A percentile compares a stretch with the other conserved stretches of the same genome.
These are phyloP conservation scores for Poeciliopsis presidionis DNA, from an alignment of 2,797 vertebrate genomes.

Conservation along the genomic window DNA sequence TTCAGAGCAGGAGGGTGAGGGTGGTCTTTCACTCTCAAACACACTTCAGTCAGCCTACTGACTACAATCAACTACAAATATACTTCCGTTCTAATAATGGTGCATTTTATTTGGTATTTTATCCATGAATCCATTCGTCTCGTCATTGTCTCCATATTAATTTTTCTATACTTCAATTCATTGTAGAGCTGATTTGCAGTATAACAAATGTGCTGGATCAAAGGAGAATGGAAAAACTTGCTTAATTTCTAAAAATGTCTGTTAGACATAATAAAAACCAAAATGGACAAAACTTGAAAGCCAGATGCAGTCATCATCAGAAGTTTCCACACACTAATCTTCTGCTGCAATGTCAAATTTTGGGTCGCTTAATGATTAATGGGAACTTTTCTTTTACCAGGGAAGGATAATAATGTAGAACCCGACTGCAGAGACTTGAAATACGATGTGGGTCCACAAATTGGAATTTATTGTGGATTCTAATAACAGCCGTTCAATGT, in stretches of 20 bases:
- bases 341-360: not conserved
- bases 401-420: not conserved
- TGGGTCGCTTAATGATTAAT: not conserved
- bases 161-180: not conserved
- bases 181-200: not conserved
- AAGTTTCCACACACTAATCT: not conserved
- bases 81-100: not conserved
- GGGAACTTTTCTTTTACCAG: not conserved
- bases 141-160: not conserved
- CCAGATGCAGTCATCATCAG: not conserved
- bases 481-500: too few species aligned
- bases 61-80: not conserved
- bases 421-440: not conserved
- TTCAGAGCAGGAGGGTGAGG: slow-evolving; percentile 4
- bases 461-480: not conserved
- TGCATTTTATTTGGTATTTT: not conserved
- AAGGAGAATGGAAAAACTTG: not conserved
- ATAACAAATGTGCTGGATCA: not conserved
- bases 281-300: not conserved
- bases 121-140: not conserved
- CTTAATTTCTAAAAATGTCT: not conserved
- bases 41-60: not conserved
- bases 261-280: not conserved
- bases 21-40: not conserved
- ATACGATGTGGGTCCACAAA: not conserved